Evolutionary conservation across 2,113 vertebrate genomes (phyloP), one percentile per base, ranked within the genome.

Genomic region (Nesospiza acunhae): DNA sequence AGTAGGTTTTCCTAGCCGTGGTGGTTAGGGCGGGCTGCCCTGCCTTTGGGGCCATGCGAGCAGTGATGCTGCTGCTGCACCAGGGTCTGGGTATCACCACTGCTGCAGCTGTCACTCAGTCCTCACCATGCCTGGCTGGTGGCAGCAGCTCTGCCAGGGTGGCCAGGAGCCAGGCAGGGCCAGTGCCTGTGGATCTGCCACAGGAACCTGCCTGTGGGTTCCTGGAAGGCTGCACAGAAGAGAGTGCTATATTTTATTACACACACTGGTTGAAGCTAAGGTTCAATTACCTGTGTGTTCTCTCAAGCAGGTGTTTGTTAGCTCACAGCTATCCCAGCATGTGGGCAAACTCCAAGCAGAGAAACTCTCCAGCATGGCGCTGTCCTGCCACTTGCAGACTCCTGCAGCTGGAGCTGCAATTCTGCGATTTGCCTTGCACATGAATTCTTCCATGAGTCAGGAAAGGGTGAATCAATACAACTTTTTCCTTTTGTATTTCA

Each of bases 291-390:
- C 35, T 81, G 31, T 24, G 14, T 1, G 1, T 50, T 89, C 74
- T 88, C 50, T n/a, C 27, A 46, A 92, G 46, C 58, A 90, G 56
- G 49, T 77, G 64, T 81, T 93, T 94, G 13, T 75, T 60, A 15
- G 7, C 20, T 52, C 58, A 64, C 47, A 90, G 92, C 87, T 87
- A 63, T 33, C 58, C 68, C 58, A 47, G 50, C 68, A 41, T 15
- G 3, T 3, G 18, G 80, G 70, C 52, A 79, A 92, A 75, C 30
- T 35, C 30, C 39, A 74, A 52, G 10, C 52, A 23, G 37, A 73
- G 19, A 15, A 4, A n/a, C n/a, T 10, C 33, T 26, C n/a, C 0
- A 23, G 18, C 35, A 35, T 0, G 3, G 9, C 14, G 13, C 5
- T 49, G 30, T 42, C 39, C 85, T 59, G 47, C 17, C 46, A 4